phyloP scores from a whole-genome alignment of 2,113 vertebrate species.

The Menura novaehollandiae region DNA sequence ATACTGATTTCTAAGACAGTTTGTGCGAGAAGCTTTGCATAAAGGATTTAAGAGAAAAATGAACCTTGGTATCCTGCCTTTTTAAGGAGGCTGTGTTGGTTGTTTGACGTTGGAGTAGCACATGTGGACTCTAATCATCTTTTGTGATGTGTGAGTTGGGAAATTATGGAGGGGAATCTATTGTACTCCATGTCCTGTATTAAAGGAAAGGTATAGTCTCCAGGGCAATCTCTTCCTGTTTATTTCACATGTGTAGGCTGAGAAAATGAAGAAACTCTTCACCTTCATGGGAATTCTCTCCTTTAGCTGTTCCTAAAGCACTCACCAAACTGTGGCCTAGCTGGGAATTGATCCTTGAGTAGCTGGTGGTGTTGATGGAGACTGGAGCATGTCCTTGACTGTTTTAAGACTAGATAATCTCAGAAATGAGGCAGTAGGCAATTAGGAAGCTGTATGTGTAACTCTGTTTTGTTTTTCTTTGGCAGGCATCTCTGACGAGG shows the following conservation, averaged over 20 bases:
- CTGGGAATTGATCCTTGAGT: neutral
- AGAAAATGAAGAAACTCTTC: neutral
- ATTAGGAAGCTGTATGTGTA: neutral
- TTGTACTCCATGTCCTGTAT: neutral
- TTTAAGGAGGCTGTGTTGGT: neutral
- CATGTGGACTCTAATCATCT: neutral
- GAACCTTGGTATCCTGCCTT: neutral
- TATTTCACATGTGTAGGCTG: neutral
- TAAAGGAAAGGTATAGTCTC: neutral
- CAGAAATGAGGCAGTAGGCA: neutral
- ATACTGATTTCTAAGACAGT: neutral
- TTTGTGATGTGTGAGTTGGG: neutral
- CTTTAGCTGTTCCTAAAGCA: neutral
- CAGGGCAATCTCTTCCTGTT: neutral
- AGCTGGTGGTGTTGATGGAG: neutral
- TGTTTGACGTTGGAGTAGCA: neutral
- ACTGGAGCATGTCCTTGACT: neutral
- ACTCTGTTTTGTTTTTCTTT: neutral
- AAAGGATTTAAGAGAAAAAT: neutral
- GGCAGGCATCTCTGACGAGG: slow-evolving; percentile 88
- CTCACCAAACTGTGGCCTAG: neutral
- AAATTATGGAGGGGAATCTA: neutral
- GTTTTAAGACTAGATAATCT: neutral
- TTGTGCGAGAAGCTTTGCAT: neutral
- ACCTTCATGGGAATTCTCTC: neutral